Conservation (phyloP, 2,888 invertebrate species). For the Cloeon dipterum region DNA sequence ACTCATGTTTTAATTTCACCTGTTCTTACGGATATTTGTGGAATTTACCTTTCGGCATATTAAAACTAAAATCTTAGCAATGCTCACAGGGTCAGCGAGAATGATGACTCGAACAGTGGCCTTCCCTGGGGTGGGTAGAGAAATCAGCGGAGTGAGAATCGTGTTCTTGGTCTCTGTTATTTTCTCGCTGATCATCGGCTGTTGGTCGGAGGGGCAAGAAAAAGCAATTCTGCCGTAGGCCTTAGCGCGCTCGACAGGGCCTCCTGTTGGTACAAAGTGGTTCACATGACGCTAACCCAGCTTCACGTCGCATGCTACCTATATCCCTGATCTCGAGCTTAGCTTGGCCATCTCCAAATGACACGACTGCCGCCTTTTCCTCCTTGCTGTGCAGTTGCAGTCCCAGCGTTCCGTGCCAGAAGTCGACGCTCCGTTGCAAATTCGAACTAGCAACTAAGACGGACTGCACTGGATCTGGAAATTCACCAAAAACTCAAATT, state of each 20-base stretch:
- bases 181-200: constrained; percentile 48
- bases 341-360: constrained; percentile 47
- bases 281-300: no score
- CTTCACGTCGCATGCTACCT: no score
- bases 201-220: constrained; percentile 54
- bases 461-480: constrained; percentile 53
- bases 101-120: constrained; percentile 92
- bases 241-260: constrained; percentile 53
- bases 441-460: constrained; percentile 59
- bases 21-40: no score
- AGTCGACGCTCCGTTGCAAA: constrained; percentile 48
- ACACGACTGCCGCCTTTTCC: constrained; percentile 35
- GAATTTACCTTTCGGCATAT: no score
- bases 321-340: constrained; percentile 54
- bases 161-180: constrained; percentile 45
- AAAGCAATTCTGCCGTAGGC: constrained; percentile 94
- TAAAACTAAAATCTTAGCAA: no score
- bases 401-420: constrained; percentile 61
- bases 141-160: constrained; percentile 71
- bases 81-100: constrained; percentile 78
- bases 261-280: constrained; percentile 20
- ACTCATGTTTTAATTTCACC: no score
- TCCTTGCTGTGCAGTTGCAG: constrained; percentile 41
- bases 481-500: constrained; percentile 9
- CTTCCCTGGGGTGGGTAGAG: constrained; percentile 92